Base-by-base conservation (phyloP, 2,113 vertebrate genomes). In the Serilophus lunatus region DNA sequence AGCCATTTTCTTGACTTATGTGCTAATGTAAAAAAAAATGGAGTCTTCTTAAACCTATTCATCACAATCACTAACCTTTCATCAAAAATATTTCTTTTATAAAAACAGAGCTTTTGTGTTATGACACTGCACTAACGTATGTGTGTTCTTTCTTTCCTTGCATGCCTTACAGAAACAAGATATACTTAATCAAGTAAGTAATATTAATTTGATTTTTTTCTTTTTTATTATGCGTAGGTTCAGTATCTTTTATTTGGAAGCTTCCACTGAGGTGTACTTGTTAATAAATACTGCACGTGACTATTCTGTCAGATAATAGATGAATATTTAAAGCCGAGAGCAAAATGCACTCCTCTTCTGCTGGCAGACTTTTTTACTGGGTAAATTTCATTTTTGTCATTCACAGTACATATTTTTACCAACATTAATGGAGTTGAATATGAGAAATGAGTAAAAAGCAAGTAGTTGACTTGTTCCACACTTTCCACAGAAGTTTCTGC, bases 141-240 rank as follows among this genome's bases (percentile, higher is more conserved):
- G 53, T 97, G 42, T 97, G 91, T 96, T 79, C 82, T 95, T 95
- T 97, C 92, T 98, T 98, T 98, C 69, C 90, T 97, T 98, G 93
- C 97, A 98, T 98, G 98, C 97, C 53, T 69, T 95, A 44, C 96
- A 99, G 99, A 99, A 99, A 97, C 98, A 99, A 97, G 99, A 99
- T 92, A 98, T 99, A 97, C 99, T 99, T 98, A 98, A 98, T 91
- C 99, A 99, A 98, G 99, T 99, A 99, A 98, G 98, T 96, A 97
- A 80, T 89, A 82, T 91, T 96, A 93, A 89, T 97, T 96, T 94
- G 90, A 28, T 87, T 85, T 95, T 96, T 88, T 72, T 72, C 66
- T 63, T 26, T 66, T 84, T 96, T 53, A 96, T 69, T 92, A 40
- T 94, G 31, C 77, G 9, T 47, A 81, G 56, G 17, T 75, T 18